Base-by-base conservation (phyloP, 2,113 vertebrate species). In the Stigmatopora argus region DNA sequence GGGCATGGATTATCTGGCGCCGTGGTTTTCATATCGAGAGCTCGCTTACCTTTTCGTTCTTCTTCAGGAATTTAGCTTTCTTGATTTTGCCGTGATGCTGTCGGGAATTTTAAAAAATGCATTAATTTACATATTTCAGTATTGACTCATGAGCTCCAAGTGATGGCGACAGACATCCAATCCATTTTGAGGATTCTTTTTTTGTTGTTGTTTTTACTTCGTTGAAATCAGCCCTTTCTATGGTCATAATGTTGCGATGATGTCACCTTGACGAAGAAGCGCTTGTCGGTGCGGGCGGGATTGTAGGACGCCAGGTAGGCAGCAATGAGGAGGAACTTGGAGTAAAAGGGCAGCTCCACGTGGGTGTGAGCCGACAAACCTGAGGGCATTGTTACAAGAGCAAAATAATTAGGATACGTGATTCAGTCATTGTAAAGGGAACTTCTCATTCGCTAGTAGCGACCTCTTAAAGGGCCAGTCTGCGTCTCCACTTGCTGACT, bases 261-360 rank as follows among this genome's bases (percentile, higher is more conserved):
- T 12, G 56, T 13, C 85, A 99, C 97, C 94, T 99, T 99, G 59
- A 98, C 76, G 70, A 99, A 99, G 87, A 99, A 99, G 69, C 96
- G 94, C 60, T 93, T 95, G 80, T 99, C 97, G 52, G 96, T 97
- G 81, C 96, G 92, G 14, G 94, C 92, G 21, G 97, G 96, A 83
- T 99, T 99, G 84, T 94, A 99, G 34, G 97, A 98, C 1, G 96
- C 95, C 69, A 99, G 89, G 76, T 99, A 99, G 8, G 96, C 95
- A 67, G 96, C 96, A 31, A 99, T 98, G 31, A 98, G 83, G 78
- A 99, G 92, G 88, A 95, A 99, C 79, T 98, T 99, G 63, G 97
- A 99, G 83, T 99, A 98, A 85, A 94, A 99, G 0, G 97, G 97
- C 73, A 99, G 91, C 72, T 99, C 97, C 59, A 99, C 88, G 0